phyloP scores from a whole-genome alignment of 2,113 vertebrate species.

The Anseranas semipalmata region DNA sequence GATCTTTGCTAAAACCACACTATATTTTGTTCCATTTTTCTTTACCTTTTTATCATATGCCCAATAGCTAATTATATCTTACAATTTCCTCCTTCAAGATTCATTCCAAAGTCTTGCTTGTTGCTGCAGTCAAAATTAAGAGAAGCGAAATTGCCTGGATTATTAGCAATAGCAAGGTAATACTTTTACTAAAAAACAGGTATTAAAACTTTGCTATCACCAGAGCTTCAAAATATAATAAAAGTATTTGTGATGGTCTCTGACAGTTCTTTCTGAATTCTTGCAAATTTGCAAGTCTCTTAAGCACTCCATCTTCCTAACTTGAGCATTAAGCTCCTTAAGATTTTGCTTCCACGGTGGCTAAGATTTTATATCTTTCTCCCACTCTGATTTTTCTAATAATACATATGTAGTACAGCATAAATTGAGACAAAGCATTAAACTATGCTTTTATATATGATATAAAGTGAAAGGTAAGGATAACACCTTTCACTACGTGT shows the following conservation, averaged over 20 bases:
- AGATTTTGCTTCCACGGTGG: slow-evolving; percentile 13
- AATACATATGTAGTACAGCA: background rate
- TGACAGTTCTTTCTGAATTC: background rate
- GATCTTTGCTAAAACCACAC: background rate
- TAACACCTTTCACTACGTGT: background rate
- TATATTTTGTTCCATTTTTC: background rate
- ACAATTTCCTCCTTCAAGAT: background rate
- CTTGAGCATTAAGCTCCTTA: background rate
- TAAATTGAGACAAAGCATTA: background rate
- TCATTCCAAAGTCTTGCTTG: background rate
- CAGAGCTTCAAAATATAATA: background rate
- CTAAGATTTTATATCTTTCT: slow-evolving; percentile 36
- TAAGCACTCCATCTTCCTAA: background rate
- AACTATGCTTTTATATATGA: background rate
- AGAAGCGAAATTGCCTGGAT: background rate
- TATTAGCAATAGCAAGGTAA: background rate
- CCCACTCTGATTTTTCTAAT: background rate
- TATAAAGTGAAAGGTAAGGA: too few species aligned
- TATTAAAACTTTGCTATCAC: background rate
- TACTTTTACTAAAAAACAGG: background rate
- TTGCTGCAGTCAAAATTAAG: background rate
- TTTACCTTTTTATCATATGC: background rate
- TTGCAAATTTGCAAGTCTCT: background rate
- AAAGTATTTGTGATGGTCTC: background rate
- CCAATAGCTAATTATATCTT: background rate